Percentiles rank a stretch among this genome's conserved stretches.
Evolutionary conservation across 2,888 invertebrate species (phyloP).

Genomic region (Polyommatus icarus): DNA sequence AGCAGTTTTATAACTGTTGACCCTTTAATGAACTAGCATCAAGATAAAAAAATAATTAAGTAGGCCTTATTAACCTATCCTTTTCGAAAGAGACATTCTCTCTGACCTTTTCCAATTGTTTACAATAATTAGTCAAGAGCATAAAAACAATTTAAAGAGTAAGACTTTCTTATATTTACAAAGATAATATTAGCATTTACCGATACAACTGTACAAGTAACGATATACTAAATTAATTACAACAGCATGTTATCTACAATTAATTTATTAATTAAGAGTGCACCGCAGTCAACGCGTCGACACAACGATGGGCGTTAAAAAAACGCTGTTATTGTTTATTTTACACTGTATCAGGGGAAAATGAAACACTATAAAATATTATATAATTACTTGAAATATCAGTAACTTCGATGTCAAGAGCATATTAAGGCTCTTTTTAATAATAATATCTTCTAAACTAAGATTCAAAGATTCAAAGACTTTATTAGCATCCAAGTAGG

Average conservation of each 20-base stretch:
- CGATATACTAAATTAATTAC: slow-evolving; percentile 28
- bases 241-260: slow-evolving; percentile 19
- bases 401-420: too few relatives aligned
- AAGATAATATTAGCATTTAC: slow-evolving; percentile 9
- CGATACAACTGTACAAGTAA: slow-evolving; percentile 22
- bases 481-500: too few relatives aligned
- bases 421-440: too few relatives aligned
- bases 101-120: background rate
- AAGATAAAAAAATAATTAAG: background rate
- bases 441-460: too few relatives aligned
- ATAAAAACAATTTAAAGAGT: slow-evolving; percentile 17
- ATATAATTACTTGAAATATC: too few relatives aligned
- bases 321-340: background rate
- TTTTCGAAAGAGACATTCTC: slow-evolving; percentile 11
- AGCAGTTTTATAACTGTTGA: background rate
- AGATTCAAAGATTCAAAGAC: too few relatives aligned
- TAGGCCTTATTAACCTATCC: background rate
- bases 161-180: background rate
- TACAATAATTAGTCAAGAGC: background rate
- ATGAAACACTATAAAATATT: too few relatives aligned
- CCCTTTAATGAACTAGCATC: background rate
- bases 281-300: background rate
- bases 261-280: slow-evolving; percentile 16
- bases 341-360: background rate
- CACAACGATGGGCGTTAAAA: background rate